phyloP scores from a whole-genome alignment of 2,797 vertebrate genomes.

The Pogonophryne albipinna region DNA sequence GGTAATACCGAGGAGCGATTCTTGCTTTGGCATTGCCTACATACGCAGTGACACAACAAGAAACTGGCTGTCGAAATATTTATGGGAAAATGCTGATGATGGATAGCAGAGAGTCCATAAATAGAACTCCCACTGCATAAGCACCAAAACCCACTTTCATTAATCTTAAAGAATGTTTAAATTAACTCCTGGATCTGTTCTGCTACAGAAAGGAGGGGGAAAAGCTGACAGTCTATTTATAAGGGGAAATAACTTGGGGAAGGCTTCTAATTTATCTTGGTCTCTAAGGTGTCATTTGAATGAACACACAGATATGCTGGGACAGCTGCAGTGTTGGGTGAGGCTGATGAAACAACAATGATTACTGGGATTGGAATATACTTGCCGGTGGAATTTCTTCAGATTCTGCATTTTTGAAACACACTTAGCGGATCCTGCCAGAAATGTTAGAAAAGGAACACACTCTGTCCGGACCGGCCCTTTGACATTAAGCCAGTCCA shows the following conservation, averaged over 20 bases:
- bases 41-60: too few species aligned
- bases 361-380: constrained; percentile 73
- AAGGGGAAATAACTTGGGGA: constrained; percentile 83
- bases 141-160: constrained; percentile 82
- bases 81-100: constrained; percentile 72
- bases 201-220: constrained; percentile 65
- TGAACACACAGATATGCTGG: constrained; percentile 71
- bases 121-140: constrained; percentile 79
- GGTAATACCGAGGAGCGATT: constrained; percentile 41
- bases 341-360: constrained; percentile 77
- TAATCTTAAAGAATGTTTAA: constrained; percentile 87
- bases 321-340: constrained; percentile 66
- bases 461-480: constrained; percentile 9
- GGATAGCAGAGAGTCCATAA: constrained; percentile 75
- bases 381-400: constrained; percentile 62
- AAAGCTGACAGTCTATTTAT: constrained; percentile 83
- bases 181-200: constrained; percentile 82
- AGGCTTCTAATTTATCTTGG: constrained; percentile 84
- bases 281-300: constrained; percentile 81
- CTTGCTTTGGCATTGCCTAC: constrained; percentile 50
- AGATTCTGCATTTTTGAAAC: constrained; percentile 60
- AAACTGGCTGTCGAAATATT: constrained; percentile 69
- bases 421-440: constrained; percentile 32
- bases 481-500: constrained; percentile 21
- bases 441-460: too few species aligned